These are phyloP conservation scores for Ooceraea biroi DNA, from an alignment of 1,140 invertebrate species.

Conservation along the genomic window DNA sequence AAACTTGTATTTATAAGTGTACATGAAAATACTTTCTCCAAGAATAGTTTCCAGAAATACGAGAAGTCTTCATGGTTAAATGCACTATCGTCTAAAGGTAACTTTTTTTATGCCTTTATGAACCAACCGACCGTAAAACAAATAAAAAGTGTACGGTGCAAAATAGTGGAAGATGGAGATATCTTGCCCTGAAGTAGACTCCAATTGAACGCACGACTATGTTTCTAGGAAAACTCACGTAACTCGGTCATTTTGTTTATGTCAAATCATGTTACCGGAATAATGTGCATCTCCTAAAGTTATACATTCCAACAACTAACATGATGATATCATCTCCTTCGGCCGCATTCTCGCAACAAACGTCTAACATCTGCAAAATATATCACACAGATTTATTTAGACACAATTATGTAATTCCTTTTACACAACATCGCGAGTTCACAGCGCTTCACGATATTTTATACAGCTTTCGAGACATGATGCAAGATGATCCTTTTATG, in stretches of 20 bases:
- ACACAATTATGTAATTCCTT: not conserved
- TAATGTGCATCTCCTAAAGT: slow-evolving; percentile 22
- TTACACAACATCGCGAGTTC: not conserved
- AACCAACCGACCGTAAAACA: not conserved
- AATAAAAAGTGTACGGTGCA: slow-evolving; percentile 8
- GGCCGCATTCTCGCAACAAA: not conserved
- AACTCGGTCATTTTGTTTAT: slow-evolving; percentile 17
- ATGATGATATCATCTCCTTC: not conserved
- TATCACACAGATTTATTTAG: not conserved
- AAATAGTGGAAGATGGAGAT: not conserved
- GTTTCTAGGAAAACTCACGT: not conserved
- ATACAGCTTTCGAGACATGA: not conserved
- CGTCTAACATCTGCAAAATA: not conserved
- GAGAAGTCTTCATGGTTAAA: slow-evolving; percentile 4
- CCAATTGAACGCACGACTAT: not conserved
- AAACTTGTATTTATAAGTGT: slow-evolving; percentile 4
- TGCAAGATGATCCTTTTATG: not conserved
- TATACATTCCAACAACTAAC: not conserved
- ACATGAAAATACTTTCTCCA: not conserved
- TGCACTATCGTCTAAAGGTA: not conserved
- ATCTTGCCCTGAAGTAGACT: not conserved
- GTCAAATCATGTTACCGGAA: not conserved
- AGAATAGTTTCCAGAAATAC: slow-evolving; percentile 2
- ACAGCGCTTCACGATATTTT: not conserved
- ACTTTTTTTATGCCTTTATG: slow-evolving; percentile 23